Percentiles rank a stretch among this genome's conserved stretches.
Evolutionary conservation across 2,797 vertebrate species (phyloP).

Genomic region (Nasua narica): DNA sequence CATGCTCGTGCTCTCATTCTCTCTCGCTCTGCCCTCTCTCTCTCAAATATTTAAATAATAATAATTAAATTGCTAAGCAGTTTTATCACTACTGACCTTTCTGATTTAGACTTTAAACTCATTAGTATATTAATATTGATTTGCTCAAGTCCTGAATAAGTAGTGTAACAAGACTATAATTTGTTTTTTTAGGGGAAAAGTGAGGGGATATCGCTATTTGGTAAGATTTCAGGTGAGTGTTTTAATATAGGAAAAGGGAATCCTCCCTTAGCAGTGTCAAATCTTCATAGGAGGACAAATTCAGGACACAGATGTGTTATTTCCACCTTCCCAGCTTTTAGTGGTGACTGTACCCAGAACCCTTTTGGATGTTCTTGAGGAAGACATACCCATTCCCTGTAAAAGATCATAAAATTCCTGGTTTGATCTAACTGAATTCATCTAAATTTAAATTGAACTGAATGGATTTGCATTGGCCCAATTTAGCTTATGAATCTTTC

Average conservation of each 20-base stretch:
- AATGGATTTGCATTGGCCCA: neutral
- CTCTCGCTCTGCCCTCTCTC: neutral
- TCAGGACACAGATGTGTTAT: neutral
- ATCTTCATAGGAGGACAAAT: neutral
- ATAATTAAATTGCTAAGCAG: neutral
- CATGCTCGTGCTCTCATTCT: neutral
- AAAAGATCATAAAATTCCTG: neutral
- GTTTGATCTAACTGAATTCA: neutral
- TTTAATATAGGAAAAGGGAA: neutral
- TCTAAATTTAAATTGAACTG: neutral
- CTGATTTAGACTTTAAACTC: neutral
- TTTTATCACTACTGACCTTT: neutral
- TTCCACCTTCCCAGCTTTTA: neutral
- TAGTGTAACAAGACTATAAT: neutral
- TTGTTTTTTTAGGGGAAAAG: neutral
- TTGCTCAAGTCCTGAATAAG: neutral
- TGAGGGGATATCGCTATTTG: neutral
- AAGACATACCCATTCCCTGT: neutral
- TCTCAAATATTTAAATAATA: neutral
- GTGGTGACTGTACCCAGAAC: neutral
- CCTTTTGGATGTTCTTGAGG: neutral
- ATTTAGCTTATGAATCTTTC: neutral
- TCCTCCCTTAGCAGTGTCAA: neutral
- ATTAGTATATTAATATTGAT: neutral
- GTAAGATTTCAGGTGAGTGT: neutral